Conservation (phyloP, 2,113 vertebrate genomes). For the Trochalopteron elliotii region DNA sequence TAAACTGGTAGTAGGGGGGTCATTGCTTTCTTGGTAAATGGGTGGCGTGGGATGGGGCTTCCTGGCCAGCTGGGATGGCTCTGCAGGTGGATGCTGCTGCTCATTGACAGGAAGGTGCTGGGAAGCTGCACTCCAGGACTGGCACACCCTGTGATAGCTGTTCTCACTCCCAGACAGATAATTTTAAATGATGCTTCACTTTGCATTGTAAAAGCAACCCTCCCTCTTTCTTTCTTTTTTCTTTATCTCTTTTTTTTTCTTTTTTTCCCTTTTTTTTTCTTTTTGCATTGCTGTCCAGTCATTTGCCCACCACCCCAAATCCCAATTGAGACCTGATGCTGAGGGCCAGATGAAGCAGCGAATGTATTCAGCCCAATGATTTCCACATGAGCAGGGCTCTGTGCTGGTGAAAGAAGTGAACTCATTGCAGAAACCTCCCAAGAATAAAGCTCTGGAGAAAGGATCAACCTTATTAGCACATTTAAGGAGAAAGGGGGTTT, state of each 20-base stretch:
- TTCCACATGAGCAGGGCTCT: conserved; percentile 55
- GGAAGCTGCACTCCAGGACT: neutral
- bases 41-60: neutral
- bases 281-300: neutral
- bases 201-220: neutral
- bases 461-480: conserved; percentile 68
- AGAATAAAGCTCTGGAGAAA: conserved; percentile 49
- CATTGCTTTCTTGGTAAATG: neutral
- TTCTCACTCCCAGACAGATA: neutral
- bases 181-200: neutral
- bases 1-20: accelerated
- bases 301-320: neutral
- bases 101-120: neutral
- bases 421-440: conserved; percentile 56
- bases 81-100: neutral
- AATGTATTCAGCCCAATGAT: conserved; percentile 36
- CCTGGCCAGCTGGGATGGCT: neutral
- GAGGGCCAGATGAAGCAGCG: neutral
- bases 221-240: neutral
- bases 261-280: too few relatives aligned
- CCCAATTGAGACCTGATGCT: conserved; percentile 21
- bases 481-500: conserved; percentile 52
- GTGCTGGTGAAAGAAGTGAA: conserved; percentile 23
- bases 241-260: too few relatives aligned
- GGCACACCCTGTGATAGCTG: neutral